phyloP scores from a whole-genome alignment of 2,113 vertebrate genomes.

The Catharus minimus region DNA sequence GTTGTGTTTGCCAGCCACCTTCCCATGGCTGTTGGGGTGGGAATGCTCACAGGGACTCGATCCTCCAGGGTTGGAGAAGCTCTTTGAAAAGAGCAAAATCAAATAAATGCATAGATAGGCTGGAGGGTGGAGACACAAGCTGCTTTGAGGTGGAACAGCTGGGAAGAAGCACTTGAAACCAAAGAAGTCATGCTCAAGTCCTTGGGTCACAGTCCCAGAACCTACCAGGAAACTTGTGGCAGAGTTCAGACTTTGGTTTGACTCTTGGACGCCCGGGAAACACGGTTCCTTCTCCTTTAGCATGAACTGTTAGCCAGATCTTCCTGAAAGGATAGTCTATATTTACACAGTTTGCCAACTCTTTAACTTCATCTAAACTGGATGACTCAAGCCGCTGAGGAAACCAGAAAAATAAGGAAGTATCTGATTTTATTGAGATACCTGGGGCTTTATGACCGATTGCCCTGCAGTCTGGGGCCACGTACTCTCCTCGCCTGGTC shows the following conservation, averaged over 20 bases:
- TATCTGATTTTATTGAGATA: background rate
- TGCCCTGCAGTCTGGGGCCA: background rate
- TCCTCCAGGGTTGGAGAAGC: accelerated
- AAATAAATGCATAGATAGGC: background rate
- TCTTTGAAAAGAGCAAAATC: background rate
- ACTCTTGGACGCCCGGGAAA: accelerated
- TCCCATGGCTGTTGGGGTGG: accelerated
- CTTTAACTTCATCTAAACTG: background rate
- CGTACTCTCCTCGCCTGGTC: accelerated
- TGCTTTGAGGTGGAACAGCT: background rate
- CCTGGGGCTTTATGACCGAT: background rate
- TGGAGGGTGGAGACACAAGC: background rate
- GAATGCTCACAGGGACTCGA: background rate
- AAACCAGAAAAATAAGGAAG: constrained; percentile 34
- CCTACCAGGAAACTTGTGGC: background rate
- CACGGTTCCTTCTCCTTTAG: background rate
- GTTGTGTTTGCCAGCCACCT: background rate
- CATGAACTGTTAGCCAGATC: background rate
- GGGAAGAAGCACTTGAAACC: accelerated
- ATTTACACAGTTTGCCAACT: background rate
- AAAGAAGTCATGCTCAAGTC: background rate
- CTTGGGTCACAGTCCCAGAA: background rate
- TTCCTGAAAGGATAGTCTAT: background rate
- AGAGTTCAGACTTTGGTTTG: accelerated
- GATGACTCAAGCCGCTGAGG: constrained; percentile 25